Conservation (phyloP, 2,888 invertebrate genomes). For the Dione juno region DNA sequence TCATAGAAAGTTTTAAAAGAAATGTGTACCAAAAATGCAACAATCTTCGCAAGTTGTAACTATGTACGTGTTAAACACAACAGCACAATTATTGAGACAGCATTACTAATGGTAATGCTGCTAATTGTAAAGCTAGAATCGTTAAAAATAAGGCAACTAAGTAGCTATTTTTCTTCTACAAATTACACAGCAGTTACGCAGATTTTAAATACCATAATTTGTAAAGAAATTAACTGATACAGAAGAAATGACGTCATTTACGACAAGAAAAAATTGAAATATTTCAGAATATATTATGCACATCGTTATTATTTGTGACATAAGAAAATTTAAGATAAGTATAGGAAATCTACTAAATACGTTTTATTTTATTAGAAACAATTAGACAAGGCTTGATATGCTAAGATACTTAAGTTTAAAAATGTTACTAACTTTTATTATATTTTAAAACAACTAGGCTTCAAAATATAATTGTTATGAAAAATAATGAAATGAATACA, state of each 20-base stretch:
- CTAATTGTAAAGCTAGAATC: constrained; percentile 10
- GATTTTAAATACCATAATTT: constrained; percentile 13
- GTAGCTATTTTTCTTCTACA: constrained; percentile 36
- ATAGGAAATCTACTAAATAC: no score
- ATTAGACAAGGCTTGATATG: no score
- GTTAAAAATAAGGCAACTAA: constrained; percentile 26
- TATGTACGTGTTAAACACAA: not conserved
- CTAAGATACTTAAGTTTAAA: no score
- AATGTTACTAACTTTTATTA: no score
- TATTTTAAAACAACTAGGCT: no score
- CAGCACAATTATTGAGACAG: no score
- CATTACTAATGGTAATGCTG: no score
- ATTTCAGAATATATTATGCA: not conserved
- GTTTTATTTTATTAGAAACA: no score
- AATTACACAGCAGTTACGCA: constrained; percentile 30
- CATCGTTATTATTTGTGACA: not conserved
- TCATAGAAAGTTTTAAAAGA: not conserved
- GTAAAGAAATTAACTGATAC: constrained; percentile 7
- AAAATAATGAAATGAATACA: not conserved
- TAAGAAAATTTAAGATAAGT: no score
- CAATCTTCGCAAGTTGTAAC: not conserved
- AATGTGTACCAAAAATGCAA: not conserved
- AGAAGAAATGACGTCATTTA: constrained; percentile 7
- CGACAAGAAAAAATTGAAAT: not conserved
- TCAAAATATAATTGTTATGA: not conserved